Percentiles rank a stretch among this genome's conserved stretches.
Evolutionary conservation across 1,140 invertebrate species (phyloP).

Genomic region (Hypothenemus hampei): DNA sequence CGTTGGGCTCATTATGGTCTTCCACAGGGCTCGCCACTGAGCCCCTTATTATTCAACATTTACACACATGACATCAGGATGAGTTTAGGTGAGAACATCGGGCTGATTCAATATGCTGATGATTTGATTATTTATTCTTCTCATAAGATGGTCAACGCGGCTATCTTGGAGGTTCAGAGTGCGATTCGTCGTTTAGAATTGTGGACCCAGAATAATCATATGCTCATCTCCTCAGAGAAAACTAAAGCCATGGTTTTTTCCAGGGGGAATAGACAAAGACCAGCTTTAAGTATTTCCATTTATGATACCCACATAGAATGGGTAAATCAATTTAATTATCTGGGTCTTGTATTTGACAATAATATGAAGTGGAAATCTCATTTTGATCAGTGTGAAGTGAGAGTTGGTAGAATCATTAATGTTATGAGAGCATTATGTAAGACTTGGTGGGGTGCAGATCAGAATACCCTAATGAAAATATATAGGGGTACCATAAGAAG

Average conservation of each 20-base stretch:
- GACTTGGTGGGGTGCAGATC: slow-evolving; percentile 17
- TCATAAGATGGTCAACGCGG: too few relatives aligned
- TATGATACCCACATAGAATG: neutral
- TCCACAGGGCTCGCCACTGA: too few relatives aligned
- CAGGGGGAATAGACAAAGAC: neutral
- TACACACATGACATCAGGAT: too few relatives aligned
- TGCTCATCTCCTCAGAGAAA: neutral
- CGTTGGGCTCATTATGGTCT: neutral
- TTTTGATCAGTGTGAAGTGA: neutral
- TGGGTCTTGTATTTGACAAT: neutral
- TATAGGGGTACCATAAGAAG: slow-evolving; percentile 8
- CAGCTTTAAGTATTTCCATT: neutral
- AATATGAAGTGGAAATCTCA: neutral
- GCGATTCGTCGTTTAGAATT: too few relatives aligned
- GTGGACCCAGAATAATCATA: neutral
- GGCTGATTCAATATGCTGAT: too few relatives aligned
- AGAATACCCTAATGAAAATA: neutral
- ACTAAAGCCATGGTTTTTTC: neutral
- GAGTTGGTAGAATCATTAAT: slow-evolving; percentile 2
- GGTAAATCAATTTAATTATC: slow-evolving; percentile 1
- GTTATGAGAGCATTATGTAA: slow-evolving; percentile 4
- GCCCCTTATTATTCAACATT: too few relatives aligned
- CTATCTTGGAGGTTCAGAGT: too few relatives aligned
- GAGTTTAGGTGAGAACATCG: too few relatives aligned
- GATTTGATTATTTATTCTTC: too few relatives aligned